Evolutionary conservation across 2,113 vertebrate species (phyloP).

Genomic region (Telmatochromis sp.): DNA sequence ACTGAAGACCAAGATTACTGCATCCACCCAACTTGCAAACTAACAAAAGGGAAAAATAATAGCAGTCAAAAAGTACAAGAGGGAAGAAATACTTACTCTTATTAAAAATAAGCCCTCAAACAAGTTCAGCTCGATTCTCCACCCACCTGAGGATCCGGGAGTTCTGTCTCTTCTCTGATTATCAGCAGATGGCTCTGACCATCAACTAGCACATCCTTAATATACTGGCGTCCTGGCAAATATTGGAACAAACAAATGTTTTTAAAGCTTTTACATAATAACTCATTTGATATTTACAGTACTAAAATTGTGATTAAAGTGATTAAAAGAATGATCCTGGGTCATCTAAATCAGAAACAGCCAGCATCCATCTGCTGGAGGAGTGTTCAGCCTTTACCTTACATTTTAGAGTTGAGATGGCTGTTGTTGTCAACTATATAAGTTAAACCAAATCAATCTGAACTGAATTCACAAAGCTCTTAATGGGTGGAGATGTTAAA

Average conservation of each 20-base stretch:
- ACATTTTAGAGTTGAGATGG: neutral
- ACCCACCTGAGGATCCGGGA: conserved; percentile 82
- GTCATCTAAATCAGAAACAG: neutral
- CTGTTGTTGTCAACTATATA: neutral
- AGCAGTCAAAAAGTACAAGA: neutral
- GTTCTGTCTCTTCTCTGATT: conserved; percentile 87
- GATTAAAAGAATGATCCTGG: neutral
- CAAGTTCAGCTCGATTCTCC: neutral
- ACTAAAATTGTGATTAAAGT: neutral
- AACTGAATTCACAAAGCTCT: neutral
- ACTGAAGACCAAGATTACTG: conserved; percentile 93
- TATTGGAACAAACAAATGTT: neutral
- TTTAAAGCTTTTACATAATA: neutral
- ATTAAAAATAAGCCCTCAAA: neutral
- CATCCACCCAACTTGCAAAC: conserved; percentile 92
- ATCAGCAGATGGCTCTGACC: conserved; percentile 83
- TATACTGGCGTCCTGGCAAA: conserved; percentile 83
- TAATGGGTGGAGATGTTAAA: neutral
- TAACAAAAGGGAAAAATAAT: conserved; percentile 32
- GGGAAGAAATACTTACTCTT: neutral
- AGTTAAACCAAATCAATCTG: neutral
- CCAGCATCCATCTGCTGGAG: neutral
- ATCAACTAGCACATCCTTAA: conserved; percentile 81
- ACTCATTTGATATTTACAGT: neutral
- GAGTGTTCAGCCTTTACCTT: neutral